phyloP scores from a whole-genome alignment of 2,888 invertebrate species.

The Neoscelio sp. region DNA sequence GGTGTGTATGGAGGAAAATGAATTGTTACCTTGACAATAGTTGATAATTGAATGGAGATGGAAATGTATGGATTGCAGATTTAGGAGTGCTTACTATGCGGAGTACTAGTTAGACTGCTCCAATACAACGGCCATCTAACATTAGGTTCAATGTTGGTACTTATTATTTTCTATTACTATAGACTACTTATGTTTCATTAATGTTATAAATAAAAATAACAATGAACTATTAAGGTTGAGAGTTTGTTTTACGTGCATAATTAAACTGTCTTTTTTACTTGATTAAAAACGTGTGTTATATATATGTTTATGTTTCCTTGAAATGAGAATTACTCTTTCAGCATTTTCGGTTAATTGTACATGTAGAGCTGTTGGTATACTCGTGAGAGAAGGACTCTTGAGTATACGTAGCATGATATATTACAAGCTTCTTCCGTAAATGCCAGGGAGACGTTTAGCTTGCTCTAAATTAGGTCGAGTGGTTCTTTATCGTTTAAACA shows the following conservation, averaged over 20 bases:
- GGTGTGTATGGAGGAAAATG: constrained; percentile 22
- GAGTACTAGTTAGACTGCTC: constrained; percentile 5
- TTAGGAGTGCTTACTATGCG: constrained; percentile 6
- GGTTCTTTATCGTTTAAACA: constrained; percentile 20
- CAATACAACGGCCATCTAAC: constrained; percentile 23
- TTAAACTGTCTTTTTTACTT: too few species aligned
- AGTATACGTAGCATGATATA: constrained; percentile 26
- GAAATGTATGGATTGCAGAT: constrained; percentile 22
- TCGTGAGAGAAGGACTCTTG: constrained; percentile 20
- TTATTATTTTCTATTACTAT: too few species aligned
- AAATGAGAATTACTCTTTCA: too few species aligned
- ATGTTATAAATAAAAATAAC: too few species aligned
- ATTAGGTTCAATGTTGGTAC: background rate
- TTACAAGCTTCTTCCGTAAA: constrained; percentile 31
- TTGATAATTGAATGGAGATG: constrained; percentile 26
- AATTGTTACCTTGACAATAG: constrained; percentile 26
- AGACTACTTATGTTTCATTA: too few species aligned
- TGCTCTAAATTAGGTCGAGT: constrained; percentile 36
- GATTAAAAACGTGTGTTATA: too few species aligned
- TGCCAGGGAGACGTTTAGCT: constrained; percentile 28
- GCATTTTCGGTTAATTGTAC: constrained; percentile 9
- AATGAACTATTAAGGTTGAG: too few species aligned
- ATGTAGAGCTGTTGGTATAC: background rate
- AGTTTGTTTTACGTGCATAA: too few species aligned
- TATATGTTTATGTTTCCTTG: too few species aligned